phyloP scores from a whole-genome alignment of 2,113 vertebrate genomes.

The Nycticryphes semicollaris region DNA sequence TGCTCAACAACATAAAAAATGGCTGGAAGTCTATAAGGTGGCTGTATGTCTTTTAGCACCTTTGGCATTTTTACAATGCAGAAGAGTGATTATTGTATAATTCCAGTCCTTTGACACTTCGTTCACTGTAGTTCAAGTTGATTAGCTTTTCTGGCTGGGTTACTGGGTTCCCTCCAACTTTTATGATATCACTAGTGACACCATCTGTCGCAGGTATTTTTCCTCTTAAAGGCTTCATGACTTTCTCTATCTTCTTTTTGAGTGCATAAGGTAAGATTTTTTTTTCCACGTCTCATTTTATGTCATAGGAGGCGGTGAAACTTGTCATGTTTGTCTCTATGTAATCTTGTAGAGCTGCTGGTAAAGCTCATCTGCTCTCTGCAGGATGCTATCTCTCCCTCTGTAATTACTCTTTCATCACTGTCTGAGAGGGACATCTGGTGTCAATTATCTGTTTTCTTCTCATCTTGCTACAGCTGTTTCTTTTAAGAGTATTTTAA shows the following conservation, averaged over 20 bases:
- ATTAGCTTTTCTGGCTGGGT: constrained; percentile 36
- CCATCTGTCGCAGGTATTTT: constrained; percentile 57
- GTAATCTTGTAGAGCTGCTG: constrained; percentile 56
- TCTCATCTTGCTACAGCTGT: constrained; percentile 68
- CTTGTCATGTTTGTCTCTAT: constrained; percentile 58
- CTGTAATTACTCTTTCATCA: constrained; percentile 72
- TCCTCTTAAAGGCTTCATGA: not conserved
- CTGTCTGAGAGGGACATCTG: constrained; percentile 72
- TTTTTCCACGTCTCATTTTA: not conserved
- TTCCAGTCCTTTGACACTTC: constrained; percentile 20
- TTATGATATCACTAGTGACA: constrained; percentile 24
- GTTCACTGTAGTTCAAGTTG: constrained; percentile 31
- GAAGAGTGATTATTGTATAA: constrained; percentile 30
- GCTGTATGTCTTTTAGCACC: not conserved
- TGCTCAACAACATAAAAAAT: not conserved
- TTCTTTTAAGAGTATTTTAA: constrained; percentile 68
- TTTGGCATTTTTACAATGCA: constrained; percentile 10
- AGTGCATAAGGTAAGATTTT: not conserved
- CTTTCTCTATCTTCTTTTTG: not conserved
- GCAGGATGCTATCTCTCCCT: constrained; percentile 57
- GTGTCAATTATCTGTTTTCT: constrained; percentile 69
- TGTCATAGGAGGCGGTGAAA: constrained; percentile 21
- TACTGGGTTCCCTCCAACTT: constrained; percentile 45
- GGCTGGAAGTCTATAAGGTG: not conserved
- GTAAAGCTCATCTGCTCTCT: constrained; percentile 64